A percentile compares a stretch with the other conserved stretches of the same genome.
Evolutionary conservation across 2,888 invertebrate genomes (phyloP).

Genomic region (Tricholauxania praeusta): DNA sequence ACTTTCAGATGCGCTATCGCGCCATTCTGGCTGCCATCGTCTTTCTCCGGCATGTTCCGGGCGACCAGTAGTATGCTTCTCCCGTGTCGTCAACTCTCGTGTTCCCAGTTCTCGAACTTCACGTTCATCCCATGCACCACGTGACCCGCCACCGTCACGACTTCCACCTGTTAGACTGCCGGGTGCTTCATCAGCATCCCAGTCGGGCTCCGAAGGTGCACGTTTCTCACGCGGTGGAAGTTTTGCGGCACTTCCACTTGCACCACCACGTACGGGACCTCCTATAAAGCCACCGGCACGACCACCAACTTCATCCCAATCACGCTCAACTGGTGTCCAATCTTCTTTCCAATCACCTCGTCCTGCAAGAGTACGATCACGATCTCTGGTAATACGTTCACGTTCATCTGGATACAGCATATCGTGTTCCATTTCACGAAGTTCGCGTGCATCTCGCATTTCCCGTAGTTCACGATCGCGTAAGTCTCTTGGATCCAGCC

Average conservation of each 20-base stretch:
- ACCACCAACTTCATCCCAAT: slow-evolving; percentile 55
- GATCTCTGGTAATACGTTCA: slow-evolving; percentile 54
- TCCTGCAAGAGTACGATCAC: slow-evolving; percentile 52
- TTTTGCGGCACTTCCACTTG: slow-evolving; percentile 35
- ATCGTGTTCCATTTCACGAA: slow-evolving; percentile 56
- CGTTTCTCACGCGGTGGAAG: slow-evolving; percentile 50
- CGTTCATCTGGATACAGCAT: slow-evolving; percentile 57
- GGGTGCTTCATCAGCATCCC: slow-evolving; percentile 61
- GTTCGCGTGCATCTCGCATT: slow-evolving; percentile 50
- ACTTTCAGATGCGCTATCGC: slow-evolving; percentile 52
- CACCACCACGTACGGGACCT: slow-evolving; percentile 57
- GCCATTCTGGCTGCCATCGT: slow-evolving; percentile 59
- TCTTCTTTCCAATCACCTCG: slow-evolving; percentile 58
- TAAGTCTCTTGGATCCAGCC: slow-evolving; percentile 52
- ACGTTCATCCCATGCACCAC: slow-evolving; percentile 47
- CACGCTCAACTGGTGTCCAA: slow-evolving; percentile 41
- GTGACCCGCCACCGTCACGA: slow-evolving; percentile 42
- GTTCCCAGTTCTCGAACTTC: slow-evolving; percentile 51
- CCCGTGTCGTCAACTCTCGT: slow-evolving; percentile 51
- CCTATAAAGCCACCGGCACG: slow-evolving; percentile 57
- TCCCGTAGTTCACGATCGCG: slow-evolving; percentile 49
- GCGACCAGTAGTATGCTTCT: slow-evolving; percentile 40
- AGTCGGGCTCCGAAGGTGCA: slow-evolving; percentile 63
- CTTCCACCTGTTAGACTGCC: slow-evolving; percentile 49
- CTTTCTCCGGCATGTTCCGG: slow-evolving; percentile 43